Evolutionary conservation across 2,797 vertebrate genomes (phyloP).

Genomic region (Hephaestus fuliginosus): DNA sequence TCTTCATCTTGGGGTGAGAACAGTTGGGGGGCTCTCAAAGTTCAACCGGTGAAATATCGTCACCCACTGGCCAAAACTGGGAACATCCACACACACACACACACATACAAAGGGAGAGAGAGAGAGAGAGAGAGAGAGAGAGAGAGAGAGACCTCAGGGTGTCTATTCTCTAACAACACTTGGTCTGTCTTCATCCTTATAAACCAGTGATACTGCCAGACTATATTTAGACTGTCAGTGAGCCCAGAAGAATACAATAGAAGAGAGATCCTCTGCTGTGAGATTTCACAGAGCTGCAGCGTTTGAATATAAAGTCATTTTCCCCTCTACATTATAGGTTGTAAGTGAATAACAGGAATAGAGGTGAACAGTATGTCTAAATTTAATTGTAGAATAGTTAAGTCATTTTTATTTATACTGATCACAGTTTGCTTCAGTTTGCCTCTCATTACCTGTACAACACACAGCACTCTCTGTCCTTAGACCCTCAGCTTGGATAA

Average conservation of each 20-base stretch:
- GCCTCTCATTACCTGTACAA: no score
- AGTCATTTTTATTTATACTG: no score
- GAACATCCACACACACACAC: constrained; percentile 51
- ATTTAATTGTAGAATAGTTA: background rate
- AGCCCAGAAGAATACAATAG: constrained; percentile 11
- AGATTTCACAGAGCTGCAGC: background rate
- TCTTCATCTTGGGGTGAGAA: constrained; percentile 85
- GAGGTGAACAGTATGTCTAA: background rate
- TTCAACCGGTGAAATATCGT: constrained; percentile 84
- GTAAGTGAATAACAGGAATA: background rate
- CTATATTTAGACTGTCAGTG: constrained; percentile 23
- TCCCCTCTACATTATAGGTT: background rate
- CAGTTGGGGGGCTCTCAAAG: constrained; percentile 80
- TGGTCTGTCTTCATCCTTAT: constrained; percentile 19
- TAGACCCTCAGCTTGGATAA: no score
- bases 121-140: constrained; percentile 5
- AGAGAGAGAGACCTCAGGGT: constrained; percentile 23
- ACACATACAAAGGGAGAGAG: background rate
- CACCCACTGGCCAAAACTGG: constrained; percentile 78
- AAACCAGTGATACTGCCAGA: constrained; percentile 26
- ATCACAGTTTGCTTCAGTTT: no score
- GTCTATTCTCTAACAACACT: constrained; percentile 24
- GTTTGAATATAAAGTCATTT: background rate
- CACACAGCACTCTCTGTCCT: no score
- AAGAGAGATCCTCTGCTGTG: background rate